Base-by-base conservation (phyloP, 2,113 vertebrate genomes). In the Vulpes vulpes region DNA sequence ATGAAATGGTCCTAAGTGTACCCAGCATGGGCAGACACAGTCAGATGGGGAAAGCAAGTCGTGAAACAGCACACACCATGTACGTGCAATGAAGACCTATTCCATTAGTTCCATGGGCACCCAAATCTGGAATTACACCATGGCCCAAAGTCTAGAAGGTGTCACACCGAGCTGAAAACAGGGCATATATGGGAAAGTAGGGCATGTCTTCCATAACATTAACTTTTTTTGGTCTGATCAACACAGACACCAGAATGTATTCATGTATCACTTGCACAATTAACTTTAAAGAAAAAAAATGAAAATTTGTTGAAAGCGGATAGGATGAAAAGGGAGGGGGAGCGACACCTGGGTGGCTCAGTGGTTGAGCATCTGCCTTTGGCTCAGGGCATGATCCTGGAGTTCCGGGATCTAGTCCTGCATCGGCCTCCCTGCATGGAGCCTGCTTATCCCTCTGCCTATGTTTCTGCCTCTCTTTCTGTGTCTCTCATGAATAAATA, bases 211-310 rank as follows among this genome's bases (percentile, higher is more conserved):
- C 27, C 49, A 43, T 69, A 81, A 81, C 49, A 84, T 84, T 64
- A 84, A 65, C 32, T 35, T 59, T 83, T 86, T 92, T 84, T 57
- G 73, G 92, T 96, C 96, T 71, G 49, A 84, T 96, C 64, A 43
- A 96, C 79, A 95, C 91, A 82, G 97, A 96, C 71, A 51, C 27
- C 83, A 96, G 87, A 94, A 73, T 87, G 11, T 92, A 92, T 91
- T 94, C 43, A 43, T 89, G n/a, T 71, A 35, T 94, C 81, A 81
- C 91, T 96, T 85, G 43, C 73, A 86, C 88, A 95, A 97, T 93
- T 94, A 97, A 93, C 53, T 93, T 94, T 86, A 93, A 96, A 79
- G 84, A 19, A 53, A 90, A 55, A 57, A 92, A 59, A 10, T 43
- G 43, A 25, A 73, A 51, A 43, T 95, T 82, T 73, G 57, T 60